Base-by-base conservation (phyloP, 2,113 vertebrate species). In the Forbesichthys papilliferus region DNA sequence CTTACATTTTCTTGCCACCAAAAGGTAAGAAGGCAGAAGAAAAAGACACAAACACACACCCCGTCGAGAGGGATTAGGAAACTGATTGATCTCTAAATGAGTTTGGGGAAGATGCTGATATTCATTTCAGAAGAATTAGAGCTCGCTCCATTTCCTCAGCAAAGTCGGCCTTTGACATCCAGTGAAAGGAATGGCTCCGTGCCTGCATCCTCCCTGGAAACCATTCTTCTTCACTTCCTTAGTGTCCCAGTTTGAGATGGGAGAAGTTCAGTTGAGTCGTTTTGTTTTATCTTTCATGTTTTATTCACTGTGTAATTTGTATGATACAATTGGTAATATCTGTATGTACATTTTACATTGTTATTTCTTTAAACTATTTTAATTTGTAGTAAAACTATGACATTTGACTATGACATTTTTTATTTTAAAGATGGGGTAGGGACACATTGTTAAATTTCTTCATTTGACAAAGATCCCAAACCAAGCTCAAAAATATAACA, bases 1-100 rank as follows among this genome's bases (percentile, higher is more conserved):
- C 16, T 6, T 18, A 16, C 6, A 16, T 9, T 20, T 81, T 87
- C 80, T 85, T 84, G 1, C 79, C 81, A 11, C 33, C 20, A 10
- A 9, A 7, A 27, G 88, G 87, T 84, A 86, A 84, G 57, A 64
- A 80, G 79, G 64, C 72, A 79, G 68, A 72, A 65, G 73, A 73
- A 69, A 82, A 73, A 84, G 86, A 85, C 71, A 82, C 86, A 92
- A 90, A 91, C 89, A 89, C 81, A 75, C 81, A 63, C 80, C 75
- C 79, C 60, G 64, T 53, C 68, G 75, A 81, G 67, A 80, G 64
- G 89, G 92, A 90, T 92, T 92, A 91, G 77, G 71, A 69, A 73
- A 63, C 79, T 86, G 88, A 91, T 90, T 93, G 92, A 93, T 92
- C 90, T 89, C 83, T 92, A 91, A 91, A 93, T 93, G 91, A 93